Base-by-base conservation (phyloP, 2,113 vertebrate genomes). In the Trogon surrucura region DNA sequence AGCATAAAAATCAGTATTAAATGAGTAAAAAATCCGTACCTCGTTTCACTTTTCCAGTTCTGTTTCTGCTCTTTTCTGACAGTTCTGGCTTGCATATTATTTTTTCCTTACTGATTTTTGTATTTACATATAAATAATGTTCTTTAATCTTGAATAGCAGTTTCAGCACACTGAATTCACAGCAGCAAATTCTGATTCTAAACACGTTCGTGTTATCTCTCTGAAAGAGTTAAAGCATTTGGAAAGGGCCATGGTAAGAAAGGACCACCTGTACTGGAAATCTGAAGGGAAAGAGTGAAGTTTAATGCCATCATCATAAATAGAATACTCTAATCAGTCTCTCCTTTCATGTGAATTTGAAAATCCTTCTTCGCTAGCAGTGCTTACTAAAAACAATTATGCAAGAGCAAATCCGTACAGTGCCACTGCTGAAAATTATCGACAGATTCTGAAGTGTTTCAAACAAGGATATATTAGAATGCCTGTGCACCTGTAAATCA, bases 391-490 rank as follows among this genome's bases (percentile, higher is more conserved):
- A 94, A 72, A 65, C 75, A 94, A 65, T 93, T 91, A 83, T 79
- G 61, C 47, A 93, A 92, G 83, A 95, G 45, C 32, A 87, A 87
- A 88, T 84, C 36, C 29, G 88, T 51, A 85, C 20, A 60, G 17
- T 74, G n/a, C 7, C 88, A 82, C 79, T 84, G 85, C 54, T 94
- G 81, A 79, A 96, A 95, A 82, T 69, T 85, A 85, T 51, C 67
- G 95, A 93, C 93, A 93, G 85, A 83, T 88, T 85, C 70, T 91
- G 64, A 96, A 95, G 85, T 87, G 85, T 96, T 96, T 96, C 79
- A 90, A 94, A 93, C 79, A 95, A 88, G 67, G 47, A 75, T 92
- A 91, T 93, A 95, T 94, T 97, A 93, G 85, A 93, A 65, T 93
- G 78, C 58, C 65, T 79, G 47, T 21, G 8, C 67, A 81, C 85